These are phyloP conservation scores for Agonopterix heracliana DNA, from an alignment of 2,888 invertebrate species.

Conservation along the genomic window DNA sequence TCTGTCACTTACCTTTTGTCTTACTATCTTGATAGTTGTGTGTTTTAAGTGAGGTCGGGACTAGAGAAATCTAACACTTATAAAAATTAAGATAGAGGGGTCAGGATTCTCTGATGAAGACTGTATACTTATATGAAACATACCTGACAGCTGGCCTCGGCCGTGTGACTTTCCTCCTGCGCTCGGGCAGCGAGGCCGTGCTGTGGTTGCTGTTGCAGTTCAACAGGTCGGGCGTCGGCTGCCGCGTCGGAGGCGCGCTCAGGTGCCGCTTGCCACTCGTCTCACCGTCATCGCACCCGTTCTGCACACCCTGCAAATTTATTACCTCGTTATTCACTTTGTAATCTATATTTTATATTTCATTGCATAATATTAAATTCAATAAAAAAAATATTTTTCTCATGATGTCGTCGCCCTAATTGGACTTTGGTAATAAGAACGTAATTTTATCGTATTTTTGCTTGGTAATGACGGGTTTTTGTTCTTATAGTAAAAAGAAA, in stretches of 20 bases:
- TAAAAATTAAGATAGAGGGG: too few relatives aligned
- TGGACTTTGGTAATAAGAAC: background rate
- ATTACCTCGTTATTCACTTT: background rate
- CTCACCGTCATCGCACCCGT: slow-evolving; percentile 58
- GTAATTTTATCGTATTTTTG: too few relatives aligned
- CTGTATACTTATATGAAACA: too few relatives aligned
- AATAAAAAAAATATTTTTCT: background rate
- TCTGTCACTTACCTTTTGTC: too few relatives aligned
- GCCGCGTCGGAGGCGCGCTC: slow-evolving; percentile 67
- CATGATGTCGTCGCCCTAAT: background rate
- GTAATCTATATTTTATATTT: background rate
- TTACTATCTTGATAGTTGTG: too few relatives aligned
- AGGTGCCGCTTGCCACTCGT: slow-evolving; percentile 49
- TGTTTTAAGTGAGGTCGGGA: too few relatives aligned
- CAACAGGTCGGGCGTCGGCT: slow-evolving; percentile 63
- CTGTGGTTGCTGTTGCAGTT: slow-evolving; percentile 72
- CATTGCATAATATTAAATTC: background rate
- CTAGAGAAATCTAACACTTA: too few relatives aligned
- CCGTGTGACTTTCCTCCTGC: slow-evolving; percentile 57
- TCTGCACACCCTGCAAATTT: slow-evolving; percentile 36
- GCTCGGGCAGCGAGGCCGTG: slow-evolving; percentile 63
- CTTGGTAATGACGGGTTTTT: too few relatives aligned
- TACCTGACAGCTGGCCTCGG: slow-evolving; percentile 50
- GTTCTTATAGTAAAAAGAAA: too few relatives aligned
- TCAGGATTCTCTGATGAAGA: too few relatives aligned